Evolutionary conservation across 2,797 vertebrate species (phyloP).

Genomic region (Molothrus aeneus): DNA sequence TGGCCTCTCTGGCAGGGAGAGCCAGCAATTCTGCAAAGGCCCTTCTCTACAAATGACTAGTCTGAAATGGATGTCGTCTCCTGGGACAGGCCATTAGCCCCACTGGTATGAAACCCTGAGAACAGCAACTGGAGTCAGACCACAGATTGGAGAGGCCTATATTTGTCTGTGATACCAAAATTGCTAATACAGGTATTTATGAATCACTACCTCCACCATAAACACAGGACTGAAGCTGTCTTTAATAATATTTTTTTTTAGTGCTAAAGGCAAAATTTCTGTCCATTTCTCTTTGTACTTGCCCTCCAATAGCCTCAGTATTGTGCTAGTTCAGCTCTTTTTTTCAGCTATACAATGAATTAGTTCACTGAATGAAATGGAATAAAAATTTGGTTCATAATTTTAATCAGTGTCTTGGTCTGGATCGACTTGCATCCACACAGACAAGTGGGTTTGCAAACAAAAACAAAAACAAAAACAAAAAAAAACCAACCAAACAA

Average conservation of each 20-base stretch:
- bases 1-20: background rate
- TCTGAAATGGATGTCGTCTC: background rate
- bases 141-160: background rate
- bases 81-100: background rate
- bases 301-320: background rate
- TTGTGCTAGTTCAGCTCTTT: background rate
- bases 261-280: background rate
- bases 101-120: background rate
- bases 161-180: background rate
- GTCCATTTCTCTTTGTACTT: background rate
- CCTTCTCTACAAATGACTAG: background rate
- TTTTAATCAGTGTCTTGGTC: background rate
- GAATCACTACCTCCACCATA: background rate
- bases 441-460: background rate
- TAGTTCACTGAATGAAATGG: background rate
- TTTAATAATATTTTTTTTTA: background rate
- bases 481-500: too few species aligned
- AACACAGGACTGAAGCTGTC: background rate
- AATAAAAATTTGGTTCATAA: background rate
- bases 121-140: background rate
- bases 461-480: too few species aligned
- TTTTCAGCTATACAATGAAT: background rate
- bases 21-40: background rate
- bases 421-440: background rate
- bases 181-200: background rate